Evolutionary conservation across 2,888 invertebrate genomes (phyloP), one percentile per base, ranked within the genome.

Genomic region (Amiota minor): DNA sequence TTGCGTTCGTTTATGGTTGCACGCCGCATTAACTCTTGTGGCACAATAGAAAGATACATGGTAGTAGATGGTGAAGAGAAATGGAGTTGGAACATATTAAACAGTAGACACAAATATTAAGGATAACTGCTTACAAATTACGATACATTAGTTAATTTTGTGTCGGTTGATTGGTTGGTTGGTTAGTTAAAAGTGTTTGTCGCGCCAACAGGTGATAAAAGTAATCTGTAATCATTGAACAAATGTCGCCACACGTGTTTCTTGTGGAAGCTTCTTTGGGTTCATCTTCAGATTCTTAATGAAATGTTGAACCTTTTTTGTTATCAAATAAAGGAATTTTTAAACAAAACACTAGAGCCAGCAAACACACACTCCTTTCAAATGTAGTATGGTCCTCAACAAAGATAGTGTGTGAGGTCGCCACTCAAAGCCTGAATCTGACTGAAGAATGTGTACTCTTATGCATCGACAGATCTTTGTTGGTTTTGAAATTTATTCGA

Each of bases 111-210:
- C 14, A 23, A 62, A 56, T 59, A 50, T 12, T 18, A 78, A 80
- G 83, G 80, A 83, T 81, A 76, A 79, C 67, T 73, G 79, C 79
- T 74, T 65, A 82, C 81, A 78, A 79, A 81, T 80, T 77, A 75
- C 72, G 71, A 45, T 61, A 72, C 14, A 56, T 71, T 68, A 67
- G 11, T 72, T 65, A 71, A 59, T 35, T 59, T 59, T 59, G 20
- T 53, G 14, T 53, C 53, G 9, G 14, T 9, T 53, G 14, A 8
- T 53, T 53, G 11, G 35, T 14, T 53, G 14, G 53, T 53, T 53
- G 53, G 14, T 53, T 14, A 53, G 53, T 16, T 9, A 11, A 53
- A 69, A 61, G 35, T 53, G 20, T 45, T 16, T 16, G 14, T 35
- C 35, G 35, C 35, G 76, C 72, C 75, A 76, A 68, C 72, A 83